These are phyloP conservation scores for Odontomyia ornata DNA, from an alignment of 2,888 invertebrate species.

Conservation along the genomic window DNA sequence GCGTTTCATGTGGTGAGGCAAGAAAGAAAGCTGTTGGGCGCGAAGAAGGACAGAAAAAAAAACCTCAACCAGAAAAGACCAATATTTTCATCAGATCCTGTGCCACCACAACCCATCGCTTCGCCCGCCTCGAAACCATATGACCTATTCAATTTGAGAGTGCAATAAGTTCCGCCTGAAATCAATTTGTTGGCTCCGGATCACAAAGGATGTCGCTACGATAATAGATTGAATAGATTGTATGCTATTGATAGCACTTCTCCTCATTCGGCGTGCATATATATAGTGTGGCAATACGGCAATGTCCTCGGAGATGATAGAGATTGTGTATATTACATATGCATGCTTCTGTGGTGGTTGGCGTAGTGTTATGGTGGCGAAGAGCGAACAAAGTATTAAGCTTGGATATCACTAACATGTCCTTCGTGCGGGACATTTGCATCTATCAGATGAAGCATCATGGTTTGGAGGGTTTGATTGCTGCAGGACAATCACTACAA, in stretches of 20 bases:
- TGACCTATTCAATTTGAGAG: conserved; percentile 24
- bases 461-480: not conserved
- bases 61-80: not conserved
- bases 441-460: not conserved
- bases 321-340: not conserved
- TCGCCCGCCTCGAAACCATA: not conserved
- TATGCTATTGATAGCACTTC: conserved; percentile 3
- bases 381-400: not conserved
- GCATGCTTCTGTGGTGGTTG: no score
- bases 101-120: no score
- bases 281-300: no score
- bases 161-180: conserved; percentile 45
- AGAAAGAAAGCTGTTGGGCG: not conserved
- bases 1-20: no score
- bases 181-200: conserved; percentile 44
- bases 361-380: not conserved
- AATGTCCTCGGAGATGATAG: no score
- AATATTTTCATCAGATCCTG: conserved; percentile 1
- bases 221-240: conserved; percentile 31
- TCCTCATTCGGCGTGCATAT: no score
- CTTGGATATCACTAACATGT: conserved; percentile 5
- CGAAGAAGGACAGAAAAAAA: not conserved
- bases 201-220: conserved; percentile 26
- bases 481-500: not conserved
- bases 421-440: conserved; percentile 19